Percentiles rank a stretch among this genome's conserved stretches.
These are phyloP conservation scores for Leucophenga maculata DNA, from an alignment of 2,888 invertebrate genomes.

Conservation along the genomic window DNA sequence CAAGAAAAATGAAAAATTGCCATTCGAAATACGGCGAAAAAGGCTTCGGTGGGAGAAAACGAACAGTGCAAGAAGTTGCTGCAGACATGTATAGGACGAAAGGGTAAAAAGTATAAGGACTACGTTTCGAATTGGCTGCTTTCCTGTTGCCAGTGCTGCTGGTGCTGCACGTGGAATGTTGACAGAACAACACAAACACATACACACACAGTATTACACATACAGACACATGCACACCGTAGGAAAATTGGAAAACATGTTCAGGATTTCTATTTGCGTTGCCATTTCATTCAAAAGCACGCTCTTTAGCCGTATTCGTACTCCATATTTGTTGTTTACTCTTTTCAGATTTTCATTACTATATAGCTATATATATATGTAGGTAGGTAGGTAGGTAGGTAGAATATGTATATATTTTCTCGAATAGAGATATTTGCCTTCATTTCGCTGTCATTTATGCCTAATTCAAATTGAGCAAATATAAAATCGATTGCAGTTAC, in stretches of 20 bases:
- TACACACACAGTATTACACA: slow-evolving; percentile 7
- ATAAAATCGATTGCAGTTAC: slow-evolving; percentile 14
- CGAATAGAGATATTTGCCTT: neutral
- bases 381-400: too few species aligned
- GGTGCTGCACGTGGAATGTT: neutral
- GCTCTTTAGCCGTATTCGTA: slow-evolving; percentile 32
- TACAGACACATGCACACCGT: slow-evolving; percentile 12
- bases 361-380: too few species aligned
- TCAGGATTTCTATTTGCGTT: slow-evolving; percentile 49
- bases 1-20: too few species aligned
- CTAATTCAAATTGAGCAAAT: slow-evolving; percentile 14
- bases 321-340: neutral
- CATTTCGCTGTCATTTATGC: too few species aligned
- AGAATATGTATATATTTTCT: too few species aligned
- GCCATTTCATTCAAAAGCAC: too few species aligned
- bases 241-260: slow-evolving; percentile 59
- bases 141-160: neutral
- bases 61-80: slow-evolving; percentile 36
- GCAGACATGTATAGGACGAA: neutral
- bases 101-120: neutral
- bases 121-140: too few species aligned
- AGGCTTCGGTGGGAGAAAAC: too few species aligned
- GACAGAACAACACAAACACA: neutral
- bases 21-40: too few species aligned
- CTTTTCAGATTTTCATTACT: slow-evolving; percentile 1